Conservation (phyloP, 1,140 invertebrate genomes). For the Zaprionus davidi region DNA sequence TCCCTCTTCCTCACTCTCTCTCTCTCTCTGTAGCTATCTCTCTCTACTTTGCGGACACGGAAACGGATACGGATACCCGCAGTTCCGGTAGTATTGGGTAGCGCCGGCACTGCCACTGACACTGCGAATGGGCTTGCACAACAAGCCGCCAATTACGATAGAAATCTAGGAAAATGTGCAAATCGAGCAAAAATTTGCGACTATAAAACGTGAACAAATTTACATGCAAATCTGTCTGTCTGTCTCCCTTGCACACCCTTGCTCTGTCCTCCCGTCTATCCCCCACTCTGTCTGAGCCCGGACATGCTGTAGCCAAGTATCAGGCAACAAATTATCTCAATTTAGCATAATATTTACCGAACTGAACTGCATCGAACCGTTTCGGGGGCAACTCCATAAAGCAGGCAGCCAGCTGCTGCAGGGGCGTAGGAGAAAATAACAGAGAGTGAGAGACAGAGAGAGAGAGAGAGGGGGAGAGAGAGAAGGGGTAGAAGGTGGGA, state of each 20-base stretch:
- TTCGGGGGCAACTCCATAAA: conserved; percentile 23
- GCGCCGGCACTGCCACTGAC: not conserved
- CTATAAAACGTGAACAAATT: conserved; percentile 78
- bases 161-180: conserved; percentile 79
- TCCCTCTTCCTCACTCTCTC: not conserved
- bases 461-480: not conserved
- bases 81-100: conserved; percentile 29
- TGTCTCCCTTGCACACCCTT: not conserved
- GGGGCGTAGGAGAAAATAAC: too few relatives aligned
- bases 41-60: conserved; percentile 12
- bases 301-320: conserved; percentile 20
- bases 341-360: conserved; percentile 82
- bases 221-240: conserved; percentile 74
- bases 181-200: conserved; percentile 77
- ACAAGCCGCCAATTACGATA: conserved; percentile 80
- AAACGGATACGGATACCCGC: conserved; percentile 46
- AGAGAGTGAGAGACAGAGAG: not conserved
- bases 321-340: conserved; percentile 79
- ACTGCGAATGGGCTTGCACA: conserved; percentile 45
- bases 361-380: conserved; percentile 73
- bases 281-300: not conserved
- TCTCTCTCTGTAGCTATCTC: not conserved
- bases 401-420: conserved; percentile 24
- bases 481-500: not conserved
- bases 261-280: not conserved